Evolutionary conservation across 1,140 invertebrate genomes (phyloP), one percentile per base, ranked within the genome.

Genomic region (Aleiodes sp.): DNA sequence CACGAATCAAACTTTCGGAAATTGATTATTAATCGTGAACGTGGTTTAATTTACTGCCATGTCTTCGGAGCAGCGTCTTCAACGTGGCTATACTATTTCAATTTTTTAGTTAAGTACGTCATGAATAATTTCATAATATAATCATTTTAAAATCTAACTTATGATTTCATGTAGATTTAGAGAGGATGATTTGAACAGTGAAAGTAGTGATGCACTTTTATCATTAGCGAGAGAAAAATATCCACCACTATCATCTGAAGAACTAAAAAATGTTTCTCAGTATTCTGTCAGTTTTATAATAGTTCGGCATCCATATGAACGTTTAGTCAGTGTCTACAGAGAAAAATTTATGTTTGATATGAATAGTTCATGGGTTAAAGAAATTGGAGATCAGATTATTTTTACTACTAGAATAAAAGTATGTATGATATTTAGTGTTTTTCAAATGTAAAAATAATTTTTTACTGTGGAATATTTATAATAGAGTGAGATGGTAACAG

Each of bases 11-110:
- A 94, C 73, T 90, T 93, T 2, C 94, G 93, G 93, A 93, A 95
- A 77, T 95, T 93, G 76, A 87, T 94, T 71, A 91, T 94, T 72
- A 93, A 93, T 81, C 88, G 88, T 75, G 89, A 93, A 76, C 90
- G 93, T 80, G 92, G 91, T 76, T 86, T 94, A 35, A 91, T 94
- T 76, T 94, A 93, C 89, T 95, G 93, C 79, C 94, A 94, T 80
- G 90, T 95, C 46, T 94, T 94, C 81, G 94, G 94, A 87, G 93
- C 94, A 9, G 94, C 93, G 1, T 94, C 93, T 28, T 93, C 94
- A 2, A 94, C 94, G 0, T 95, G 94, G 94, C 93, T 96, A 92
- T 94, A 94, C 82, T 94, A 94, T 84, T 94, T 94, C 76, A 94
- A 94, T 83, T 83, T 94, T 60, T 88, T 94, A 76, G 93, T 93